phyloP scores from a whole-genome alignment of 2,113 vertebrate species.

The Prochilodus magdalenae region DNA sequence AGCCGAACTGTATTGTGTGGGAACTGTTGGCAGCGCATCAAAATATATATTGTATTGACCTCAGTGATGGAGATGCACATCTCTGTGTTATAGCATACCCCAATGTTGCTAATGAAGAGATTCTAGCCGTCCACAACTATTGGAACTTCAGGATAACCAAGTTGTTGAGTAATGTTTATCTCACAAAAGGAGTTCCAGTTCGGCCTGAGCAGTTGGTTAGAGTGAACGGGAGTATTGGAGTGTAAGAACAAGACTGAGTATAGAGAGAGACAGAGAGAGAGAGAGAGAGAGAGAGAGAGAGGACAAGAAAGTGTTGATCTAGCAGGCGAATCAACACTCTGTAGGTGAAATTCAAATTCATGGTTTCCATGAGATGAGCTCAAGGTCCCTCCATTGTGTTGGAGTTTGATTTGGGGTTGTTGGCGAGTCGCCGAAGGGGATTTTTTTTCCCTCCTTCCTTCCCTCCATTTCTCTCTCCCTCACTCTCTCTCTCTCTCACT shows the following conservation, averaged over 20 bases:
- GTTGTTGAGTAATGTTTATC: neutral
- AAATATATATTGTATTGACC: no score
- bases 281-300: constrained; percentile 45
- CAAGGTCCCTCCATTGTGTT: constrained; percentile 54
- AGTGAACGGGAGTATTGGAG: constrained; percentile 9
- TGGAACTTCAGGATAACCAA: neutral
- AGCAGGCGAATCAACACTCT: constrained; percentile 35
- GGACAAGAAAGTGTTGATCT: constrained; percentile 4
- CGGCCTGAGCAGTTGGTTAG: neutral
- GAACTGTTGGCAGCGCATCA: no score
- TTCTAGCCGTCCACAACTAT: neutral
- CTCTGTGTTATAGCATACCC: no score
- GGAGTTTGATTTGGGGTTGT: constrained; percentile 65
- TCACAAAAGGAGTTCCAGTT: neutral
- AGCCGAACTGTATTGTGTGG: no score
- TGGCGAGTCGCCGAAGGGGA: constrained; percentile 58
- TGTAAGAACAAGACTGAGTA: constrained; percentile 37
- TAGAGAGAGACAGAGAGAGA: neutral
- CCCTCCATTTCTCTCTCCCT: constrained; percentile 42
- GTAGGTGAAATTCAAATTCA: constrained; percentile 64
- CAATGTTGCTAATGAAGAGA: neutral
- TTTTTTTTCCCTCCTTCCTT: constrained; percentile 54
- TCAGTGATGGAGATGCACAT: no score
- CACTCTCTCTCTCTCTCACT: constrained; percentile 34
- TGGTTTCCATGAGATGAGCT: constrained; percentile 59